Base-by-base conservation (phyloP, 2,113 vertebrate species). In the Rhinopithecus roxellana region DNA sequence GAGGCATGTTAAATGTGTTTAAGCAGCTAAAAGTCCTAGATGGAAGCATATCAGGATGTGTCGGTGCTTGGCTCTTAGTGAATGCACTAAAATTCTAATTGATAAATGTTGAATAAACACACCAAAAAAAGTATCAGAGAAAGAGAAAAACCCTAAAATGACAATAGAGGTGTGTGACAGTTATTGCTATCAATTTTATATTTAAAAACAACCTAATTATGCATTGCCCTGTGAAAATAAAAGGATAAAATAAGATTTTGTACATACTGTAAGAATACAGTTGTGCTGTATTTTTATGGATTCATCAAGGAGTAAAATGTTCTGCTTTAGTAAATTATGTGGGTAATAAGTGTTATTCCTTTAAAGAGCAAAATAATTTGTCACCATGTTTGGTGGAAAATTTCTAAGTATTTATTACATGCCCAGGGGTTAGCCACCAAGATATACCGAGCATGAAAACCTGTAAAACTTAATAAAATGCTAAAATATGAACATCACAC, bases 21-120 rank as follows among this genome's bases (percentile, higher is more conserved):
- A 93, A 94, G 89, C 81, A 75, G 84, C 75, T 83, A 6, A 90
- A 89, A 93, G n/a, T 92, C 80, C 75, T 90, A 83, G n/a, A 80
- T 84, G 17, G 52, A 88, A 94, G 79, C 38, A 92, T 30, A 77
- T 88, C 43, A 43, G n/a, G 61, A 69, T 40, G 43, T 30, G 67
- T 61, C 14, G 27, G 52, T 52, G 23, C 22, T 72, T 77, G 22
- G 17, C 72, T 84, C 30, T 85, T 84, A 82, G 55, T 75, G 52
- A 18, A 82, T 38, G 38, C 30, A 75, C 77, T 75, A 75, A 94
- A 90, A 90, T 87, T 50, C 45, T 79, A 64, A 64, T 2, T 43
- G 23, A 61, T 67, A 11, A 92, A 74, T 79, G 70, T 61, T 89
- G 67, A 80, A 78, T 86, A 82, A 94, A 92, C 77, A 90, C 72